Evolutionary conservation across 2,888 invertebrate species (phyloP).

Genomic region (Drosophila falleni): DNA sequence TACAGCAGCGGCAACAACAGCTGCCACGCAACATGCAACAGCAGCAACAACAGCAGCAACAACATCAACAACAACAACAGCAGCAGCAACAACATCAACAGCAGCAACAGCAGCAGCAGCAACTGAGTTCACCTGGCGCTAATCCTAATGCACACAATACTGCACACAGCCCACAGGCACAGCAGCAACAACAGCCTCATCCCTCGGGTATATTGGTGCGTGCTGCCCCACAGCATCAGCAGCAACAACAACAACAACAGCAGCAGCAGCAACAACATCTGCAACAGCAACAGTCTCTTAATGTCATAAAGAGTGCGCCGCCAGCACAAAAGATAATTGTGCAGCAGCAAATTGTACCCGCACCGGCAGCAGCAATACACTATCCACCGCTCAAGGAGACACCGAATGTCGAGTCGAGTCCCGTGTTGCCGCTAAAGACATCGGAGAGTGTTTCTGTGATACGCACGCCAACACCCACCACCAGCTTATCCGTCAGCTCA

Average conservation of each 20-base stretch:
- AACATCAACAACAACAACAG: slow-evolving; percentile 45
- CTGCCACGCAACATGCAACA: slow-evolving; percentile 52
- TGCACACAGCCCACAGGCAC: slow-evolving; percentile 45
- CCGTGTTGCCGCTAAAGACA: slow-evolving; percentile 53
- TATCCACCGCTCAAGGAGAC: slow-evolving; percentile 50
- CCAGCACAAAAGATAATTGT: slow-evolving; percentile 73
- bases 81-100: slow-evolving; percentile 51
- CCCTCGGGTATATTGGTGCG: slow-evolving; percentile 25
- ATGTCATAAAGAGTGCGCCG: slow-evolving; percentile 82
- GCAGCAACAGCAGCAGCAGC: slow-evolving; percentile 53
- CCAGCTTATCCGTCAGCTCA: slow-evolving; percentile 42
- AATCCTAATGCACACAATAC: slow-evolving; percentile 28
- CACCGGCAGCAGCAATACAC: slow-evolving; percentile 52
- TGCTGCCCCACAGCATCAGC: slow-evolving; percentile 2
- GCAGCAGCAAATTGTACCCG: slow-evolving; percentile 74
- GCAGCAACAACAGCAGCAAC: slow-evolving; percentile 54
- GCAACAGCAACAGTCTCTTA: slow-evolving; percentile 53
- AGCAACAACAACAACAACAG: slow-evolving; percentile 41
- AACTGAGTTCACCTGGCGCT: slow-evolving; percentile 47
- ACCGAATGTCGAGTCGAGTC: background rate
- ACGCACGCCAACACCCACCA: slow-evolving; percentile 65
- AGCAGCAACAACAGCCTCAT: slow-evolving; percentile 26
- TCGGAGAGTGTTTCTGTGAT: slow-evolving; percentile 75
- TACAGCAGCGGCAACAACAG: slow-evolving; percentile 20
- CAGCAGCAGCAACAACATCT: slow-evolving; percentile 38